A percentile compares a stretch with the other conserved stretches of the same genome.
Conservation (phyloP, 2,888 invertebrate genomes). For the Teleiodes luculella region DNA sequence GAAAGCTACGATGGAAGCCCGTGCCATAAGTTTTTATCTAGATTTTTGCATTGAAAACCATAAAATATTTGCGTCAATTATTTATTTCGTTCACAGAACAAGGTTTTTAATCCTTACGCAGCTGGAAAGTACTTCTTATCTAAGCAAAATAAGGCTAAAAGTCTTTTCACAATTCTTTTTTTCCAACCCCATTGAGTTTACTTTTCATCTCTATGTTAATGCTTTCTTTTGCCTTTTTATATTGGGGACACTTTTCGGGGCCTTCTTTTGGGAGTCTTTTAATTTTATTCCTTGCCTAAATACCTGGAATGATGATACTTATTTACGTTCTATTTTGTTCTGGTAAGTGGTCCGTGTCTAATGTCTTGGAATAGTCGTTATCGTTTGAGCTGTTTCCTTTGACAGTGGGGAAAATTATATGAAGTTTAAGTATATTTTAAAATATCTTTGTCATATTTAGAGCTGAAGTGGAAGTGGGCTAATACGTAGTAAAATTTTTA, state of each 20-base stretch:
- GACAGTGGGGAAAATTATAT: not conserved
- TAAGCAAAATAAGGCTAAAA: slow-evolving; percentile 18
- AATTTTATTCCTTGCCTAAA: slow-evolving; percentile 3
- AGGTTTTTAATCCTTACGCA: not conserved
- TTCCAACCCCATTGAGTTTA: slow-evolving; percentile 27
- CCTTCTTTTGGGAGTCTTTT: slow-evolving; percentile 5
- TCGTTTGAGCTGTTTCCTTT: not conserved
- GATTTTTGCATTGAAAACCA: not conserved
- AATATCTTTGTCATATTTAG: too few species aligned
- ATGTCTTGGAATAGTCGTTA: not conserved
- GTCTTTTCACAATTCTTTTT: slow-evolving; percentile 24
- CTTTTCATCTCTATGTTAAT: slow-evolving; percentile 35
- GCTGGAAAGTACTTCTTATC: not conserved
- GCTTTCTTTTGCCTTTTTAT: slow-evolving; percentile 14
- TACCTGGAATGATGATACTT: slow-evolving; percentile 5
- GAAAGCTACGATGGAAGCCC: too few species aligned
- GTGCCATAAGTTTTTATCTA: too few species aligned
- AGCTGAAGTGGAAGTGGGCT: too few species aligned
- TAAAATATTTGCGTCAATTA: slow-evolving; percentile 11
- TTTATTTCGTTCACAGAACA: not conserved
- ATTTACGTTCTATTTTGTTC: not conserved
- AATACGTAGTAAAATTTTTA: too few species aligned
- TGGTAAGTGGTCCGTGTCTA: not conserved
- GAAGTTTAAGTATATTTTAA: not conserved
- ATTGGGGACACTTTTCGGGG: slow-evolving; percentile 1